Evolutionary conservation across 1,140 invertebrate genomes (phyloP).

Genomic region (Liolophura sinensis): DNA sequence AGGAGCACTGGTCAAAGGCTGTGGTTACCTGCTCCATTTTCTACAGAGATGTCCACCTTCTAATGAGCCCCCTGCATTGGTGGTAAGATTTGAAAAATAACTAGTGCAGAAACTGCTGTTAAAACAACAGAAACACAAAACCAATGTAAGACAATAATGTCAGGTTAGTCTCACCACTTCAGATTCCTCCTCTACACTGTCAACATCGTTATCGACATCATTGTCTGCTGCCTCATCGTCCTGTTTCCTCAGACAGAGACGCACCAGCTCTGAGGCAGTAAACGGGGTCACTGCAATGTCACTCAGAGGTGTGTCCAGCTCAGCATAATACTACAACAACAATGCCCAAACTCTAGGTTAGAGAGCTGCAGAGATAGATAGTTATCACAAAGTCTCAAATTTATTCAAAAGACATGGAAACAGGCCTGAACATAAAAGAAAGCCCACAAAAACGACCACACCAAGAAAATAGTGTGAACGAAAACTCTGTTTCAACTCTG

Average conservation of each 20-base stretch:
- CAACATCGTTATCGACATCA: slow-evolving; percentile 18
- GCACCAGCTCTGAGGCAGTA: slow-evolving; percentile 48
- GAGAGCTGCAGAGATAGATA: no score
- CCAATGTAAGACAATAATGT: neutral
- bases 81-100: no score
- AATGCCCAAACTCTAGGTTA: neutral
- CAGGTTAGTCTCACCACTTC: slow-evolving; percentile 40
- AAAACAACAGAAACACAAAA: neutral
- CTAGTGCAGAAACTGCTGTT: neutral
- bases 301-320: slow-evolving; percentile 40
- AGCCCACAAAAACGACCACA: no score
- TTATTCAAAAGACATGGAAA: no score
- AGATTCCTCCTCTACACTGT: slow-evolving; percentile 20
- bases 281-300: slow-evolving; percentile 50
- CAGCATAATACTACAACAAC: slow-evolving; percentile 46
- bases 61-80: no score
- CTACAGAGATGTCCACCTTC: no score
- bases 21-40: no score
- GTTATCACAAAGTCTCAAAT: no score
- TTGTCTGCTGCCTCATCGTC: slow-evolving; percentile 30
- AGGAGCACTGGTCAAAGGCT: no score
- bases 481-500: no score
- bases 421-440: no score
- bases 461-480: no score
- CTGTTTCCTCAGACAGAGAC: slow-evolving; percentile 46